Conservation (phyloP, 1,140 invertebrate species). For the Aphis gossypii region DNA sequence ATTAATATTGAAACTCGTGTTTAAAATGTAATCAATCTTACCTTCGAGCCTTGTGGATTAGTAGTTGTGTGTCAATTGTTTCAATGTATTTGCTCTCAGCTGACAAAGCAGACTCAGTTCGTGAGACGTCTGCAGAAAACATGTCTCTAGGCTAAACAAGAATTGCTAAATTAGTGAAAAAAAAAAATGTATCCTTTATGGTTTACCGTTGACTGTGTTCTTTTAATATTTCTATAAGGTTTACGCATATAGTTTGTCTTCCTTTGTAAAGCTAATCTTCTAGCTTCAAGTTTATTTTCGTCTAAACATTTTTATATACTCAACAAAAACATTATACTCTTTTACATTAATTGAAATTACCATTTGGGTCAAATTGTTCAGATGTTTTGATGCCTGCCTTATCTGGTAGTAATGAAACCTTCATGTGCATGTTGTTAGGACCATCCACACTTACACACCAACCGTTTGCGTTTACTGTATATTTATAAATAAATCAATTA, state of each 20-base stretch:
- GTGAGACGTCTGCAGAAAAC: conserved; percentile 28
- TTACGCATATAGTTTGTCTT: conserved; percentile 19
- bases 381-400: neutral
- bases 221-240: conserved; percentile 31
- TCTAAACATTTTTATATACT: conserved; percentile 34
- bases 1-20: neutral
- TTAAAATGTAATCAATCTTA: neutral
- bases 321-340: conserved; percentile 13
- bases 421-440: conserved; percentile 51
- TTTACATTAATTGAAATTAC: conserved; percentile 3
- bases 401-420: conserved; percentile 47
- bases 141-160: conserved; percentile 26
- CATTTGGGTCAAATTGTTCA: neutral
- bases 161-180: neutral
- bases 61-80: conserved; percentile 46
- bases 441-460: conserved; percentile 55
- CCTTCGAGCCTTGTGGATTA: conserved; percentile 50
- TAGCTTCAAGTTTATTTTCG: conserved; percentile 18
- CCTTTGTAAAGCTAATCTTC: neutral
- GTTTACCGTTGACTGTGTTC: conserved; percentile 54
- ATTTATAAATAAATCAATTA: neutral
- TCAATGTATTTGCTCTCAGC: conserved; percentile 52
- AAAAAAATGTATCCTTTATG: neutral
- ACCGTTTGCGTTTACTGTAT: neutral
- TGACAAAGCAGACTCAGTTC: conserved; percentile 33